phyloP scores from a whole-genome alignment of 2,113 vertebrate species.

The Reinhardtius hippoglossoides region DNA sequence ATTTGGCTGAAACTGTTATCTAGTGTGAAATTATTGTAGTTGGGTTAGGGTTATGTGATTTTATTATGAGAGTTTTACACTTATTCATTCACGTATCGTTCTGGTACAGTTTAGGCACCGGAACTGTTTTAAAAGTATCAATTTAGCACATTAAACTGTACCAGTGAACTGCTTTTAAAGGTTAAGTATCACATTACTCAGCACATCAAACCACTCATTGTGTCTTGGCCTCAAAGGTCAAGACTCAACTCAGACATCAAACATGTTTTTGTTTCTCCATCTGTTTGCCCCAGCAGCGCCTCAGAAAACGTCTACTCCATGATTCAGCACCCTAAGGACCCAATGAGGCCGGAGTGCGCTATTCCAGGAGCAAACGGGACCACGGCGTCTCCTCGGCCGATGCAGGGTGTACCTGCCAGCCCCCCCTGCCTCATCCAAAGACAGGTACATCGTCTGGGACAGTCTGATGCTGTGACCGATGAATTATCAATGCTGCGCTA shows the following conservation, averaged over 20 bases:
- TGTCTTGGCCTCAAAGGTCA: not conserved
- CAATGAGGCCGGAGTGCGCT: constrained; percentile 56
- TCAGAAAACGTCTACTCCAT: constrained; percentile 83
- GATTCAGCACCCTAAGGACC: constrained; percentile 80
- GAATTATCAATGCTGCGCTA: not conserved
- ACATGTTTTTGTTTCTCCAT: not conserved
- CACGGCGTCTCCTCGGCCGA: constrained; percentile 59
- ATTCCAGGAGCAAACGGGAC: constrained; percentile 64
- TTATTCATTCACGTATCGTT: too few species aligned
- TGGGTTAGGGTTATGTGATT: too few species aligned
- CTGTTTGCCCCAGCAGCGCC: constrained; percentile 57
- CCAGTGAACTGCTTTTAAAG: too few species aligned
- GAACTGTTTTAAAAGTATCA: too few species aligned
- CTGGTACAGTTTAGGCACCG: too few species aligned
- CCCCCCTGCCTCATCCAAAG: constrained; percentile 77
- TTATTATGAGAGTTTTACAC: too few species aligned
- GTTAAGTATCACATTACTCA: too few species aligned
- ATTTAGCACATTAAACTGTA: too few species aligned
- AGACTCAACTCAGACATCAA: not conserved
- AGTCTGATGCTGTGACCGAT: not conserved
- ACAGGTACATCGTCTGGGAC: constrained; percentile 68
- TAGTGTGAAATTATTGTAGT: too few species aligned
- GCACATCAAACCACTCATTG: too few species aligned
- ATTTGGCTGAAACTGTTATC: too few species aligned
- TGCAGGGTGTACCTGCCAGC: constrained; percentile 59